phyloP scores from a whole-genome alignment of 2,888 invertebrate species.

The Nomada fabriciana region DNA sequence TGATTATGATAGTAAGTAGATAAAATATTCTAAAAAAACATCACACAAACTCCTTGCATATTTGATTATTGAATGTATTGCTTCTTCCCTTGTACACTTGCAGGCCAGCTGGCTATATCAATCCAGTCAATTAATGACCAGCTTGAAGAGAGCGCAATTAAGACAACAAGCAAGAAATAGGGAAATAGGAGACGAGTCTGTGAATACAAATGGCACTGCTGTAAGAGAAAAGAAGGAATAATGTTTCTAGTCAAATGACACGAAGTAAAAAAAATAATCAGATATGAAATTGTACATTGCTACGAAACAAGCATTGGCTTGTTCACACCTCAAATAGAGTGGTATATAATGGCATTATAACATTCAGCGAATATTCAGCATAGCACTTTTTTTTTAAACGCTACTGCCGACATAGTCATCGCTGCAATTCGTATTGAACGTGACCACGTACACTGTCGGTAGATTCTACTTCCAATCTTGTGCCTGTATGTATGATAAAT shows the following conservation, averaged over 20 bases:
- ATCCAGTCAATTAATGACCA: slow-evolving; percentile 94
- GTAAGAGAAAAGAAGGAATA: slow-evolving; percentile 63
- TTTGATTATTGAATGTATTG: background rate
- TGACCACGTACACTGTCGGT: slow-evolving; percentile 57
- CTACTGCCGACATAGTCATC: slow-evolving; percentile 49
- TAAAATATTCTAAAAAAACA: background rate
- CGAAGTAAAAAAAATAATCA: slow-evolving; percentile 4
- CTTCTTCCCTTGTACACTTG: background rate
- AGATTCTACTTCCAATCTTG: slow-evolving; percentile 43
- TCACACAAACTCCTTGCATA: background rate
- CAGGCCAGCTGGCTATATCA: slow-evolving; percentile 96
- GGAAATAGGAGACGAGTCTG: slow-evolving; percentile 69
- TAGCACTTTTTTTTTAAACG: slow-evolving; percentile 24
- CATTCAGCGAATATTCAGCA: slow-evolving; percentile 31
- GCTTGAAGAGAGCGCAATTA: slow-evolving; percentile 92
- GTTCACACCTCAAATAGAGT: slow-evolving; percentile 17
- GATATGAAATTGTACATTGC: slow-evolving; percentile 38
- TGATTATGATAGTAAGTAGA: slow-evolving; percentile 95
- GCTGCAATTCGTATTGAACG: slow-evolving; percentile 46
- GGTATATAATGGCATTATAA: slow-evolving; percentile 25
- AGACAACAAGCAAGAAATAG: slow-evolving; percentile 87
- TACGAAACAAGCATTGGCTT: slow-evolving; percentile 25
- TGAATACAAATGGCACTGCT: slow-evolving; percentile 56
- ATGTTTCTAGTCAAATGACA: slow-evolving; percentile 60
- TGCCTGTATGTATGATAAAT: slow-evolving; percentile 25